Percentiles rank a stretch among this genome's conserved stretches.
Conservation (phyloP, 2,888 invertebrate species). For the Zygothrica quintamaculata region DNA sequence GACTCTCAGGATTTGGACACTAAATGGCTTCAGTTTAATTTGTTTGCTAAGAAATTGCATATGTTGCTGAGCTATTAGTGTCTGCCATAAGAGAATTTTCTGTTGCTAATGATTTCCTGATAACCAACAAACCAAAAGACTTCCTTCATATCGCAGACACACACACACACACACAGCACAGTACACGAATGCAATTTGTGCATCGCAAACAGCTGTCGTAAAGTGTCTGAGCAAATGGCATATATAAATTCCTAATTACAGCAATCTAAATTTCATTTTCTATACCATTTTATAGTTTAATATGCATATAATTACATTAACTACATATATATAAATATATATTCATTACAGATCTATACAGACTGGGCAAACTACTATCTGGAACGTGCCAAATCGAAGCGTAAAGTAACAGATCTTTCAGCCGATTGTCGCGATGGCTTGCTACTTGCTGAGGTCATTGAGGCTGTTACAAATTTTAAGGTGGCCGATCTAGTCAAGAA, state of each 20-base stretch:
- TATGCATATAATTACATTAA: conserved; percentile 7
- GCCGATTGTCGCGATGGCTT: conserved; percentile 96
- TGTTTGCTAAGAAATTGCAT: conserved; percentile 64
- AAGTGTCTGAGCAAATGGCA: conserved; percentile 24
- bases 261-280: conserved; percentile 49
- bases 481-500: conserved; percentile 92
- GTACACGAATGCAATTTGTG: conserved; percentile 46
- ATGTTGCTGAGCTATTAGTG: conserved; percentile 43
- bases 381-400: conserved; percentile 94
- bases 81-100: conserved; percentile 30
- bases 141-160: conserved; percentile 11
- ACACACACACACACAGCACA: conserved; percentile 7
- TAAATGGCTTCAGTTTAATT: conserved; percentile 61
- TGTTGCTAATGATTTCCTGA: conserved; percentile 79
- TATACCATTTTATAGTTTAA: conserved; percentile 46
- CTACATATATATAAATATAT: conserved; percentile 2
- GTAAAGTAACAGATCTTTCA: conserved; percentile 93
- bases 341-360: conserved; percentile 93
- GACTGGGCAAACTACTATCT: conserved; percentile 99
- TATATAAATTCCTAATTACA: conserved; percentile 63
- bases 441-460: conserved; percentile 95
- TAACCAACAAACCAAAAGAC: conserved; percentile 44
- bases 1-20: conserved; percentile 49
- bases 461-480: conserved; percentile 93
- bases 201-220: conserved; percentile 53